Evolutionary conservation across 1,140 invertebrate species (phyloP).

Genomic region (Drosophila ercepeae): DNA sequence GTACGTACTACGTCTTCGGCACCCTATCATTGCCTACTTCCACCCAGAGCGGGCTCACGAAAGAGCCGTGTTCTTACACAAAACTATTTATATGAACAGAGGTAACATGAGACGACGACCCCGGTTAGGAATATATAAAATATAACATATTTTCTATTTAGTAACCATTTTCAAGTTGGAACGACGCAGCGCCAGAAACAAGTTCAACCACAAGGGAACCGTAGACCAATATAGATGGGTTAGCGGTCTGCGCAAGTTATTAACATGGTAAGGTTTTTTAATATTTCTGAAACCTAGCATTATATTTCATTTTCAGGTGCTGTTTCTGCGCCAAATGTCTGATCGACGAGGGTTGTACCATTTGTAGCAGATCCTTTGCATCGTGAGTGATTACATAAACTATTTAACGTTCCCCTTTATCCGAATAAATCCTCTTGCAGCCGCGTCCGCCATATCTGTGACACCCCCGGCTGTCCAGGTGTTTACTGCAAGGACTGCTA

Average conservation of each 20-base stretch:
- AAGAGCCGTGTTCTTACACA: slow-evolving; percentile 91
- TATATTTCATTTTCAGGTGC: slow-evolving; percentile 37
- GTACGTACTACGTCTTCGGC: slow-evolving; percentile 90
- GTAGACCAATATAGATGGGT: slow-evolving; percentile 83
- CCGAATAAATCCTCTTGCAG: slow-evolving; percentile 5
- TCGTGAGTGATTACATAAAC: slow-evolving; percentile 41
- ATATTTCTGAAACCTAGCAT: not conserved
- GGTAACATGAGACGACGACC: slow-evolving; percentile 36
- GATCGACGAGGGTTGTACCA: slow-evolving; percentile 63
- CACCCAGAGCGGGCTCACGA: slow-evolving; percentile 90
- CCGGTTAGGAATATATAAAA: not conserved
- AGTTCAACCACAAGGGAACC: slow-evolving; percentile 84
- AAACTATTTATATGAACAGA: slow-evolving; percentile 90
- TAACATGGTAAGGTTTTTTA: not conserved
- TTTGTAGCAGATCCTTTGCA: slow-evolving; percentile 70
- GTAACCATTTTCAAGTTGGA: slow-evolving; percentile 88
- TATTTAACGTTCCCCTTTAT: not conserved
- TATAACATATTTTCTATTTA: slow-evolving; percentile 3
- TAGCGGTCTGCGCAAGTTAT: slow-evolving; percentile 84
- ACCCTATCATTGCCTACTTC: slow-evolving; percentile 90
- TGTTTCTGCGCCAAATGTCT: slow-evolving; percentile 63
- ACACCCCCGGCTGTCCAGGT: slow-evolving; percentile 87
- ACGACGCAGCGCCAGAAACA: slow-evolving; percentile 87
- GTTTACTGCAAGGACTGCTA: slow-evolving; percentile 90
- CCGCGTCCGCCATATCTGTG: slow-evolving; percentile 84